These are phyloP conservation scores for Trididemnum nubilum DNA, from an alignment of 23 tunicate species.

Conservation along the genomic window DNA sequence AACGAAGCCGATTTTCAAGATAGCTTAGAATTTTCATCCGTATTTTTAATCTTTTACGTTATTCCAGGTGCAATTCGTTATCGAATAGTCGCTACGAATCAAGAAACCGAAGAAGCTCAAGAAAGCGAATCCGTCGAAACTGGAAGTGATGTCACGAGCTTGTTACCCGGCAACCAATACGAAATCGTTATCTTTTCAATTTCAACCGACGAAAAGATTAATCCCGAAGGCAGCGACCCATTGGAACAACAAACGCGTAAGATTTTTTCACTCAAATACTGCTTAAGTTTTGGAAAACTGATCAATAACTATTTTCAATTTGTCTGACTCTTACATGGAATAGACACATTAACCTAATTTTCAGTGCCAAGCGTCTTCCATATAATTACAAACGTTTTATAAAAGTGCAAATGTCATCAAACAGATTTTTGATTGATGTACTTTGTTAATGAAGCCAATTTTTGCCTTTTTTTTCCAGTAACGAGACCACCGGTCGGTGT, in stretches of 20 bases:
- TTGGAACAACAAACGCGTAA: constrained; percentile 13
- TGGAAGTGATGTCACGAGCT: background rate
- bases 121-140: background rate
- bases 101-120: background rate
- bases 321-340: no score
- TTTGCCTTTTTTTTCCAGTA: no score
- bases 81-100: constrained; percentile 13
- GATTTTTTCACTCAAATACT: no score
- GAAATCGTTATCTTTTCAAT: constrained; percentile 32
- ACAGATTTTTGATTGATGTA: no score
- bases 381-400: no score
- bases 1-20: no score
- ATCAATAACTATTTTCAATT: no score
- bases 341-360: no score
- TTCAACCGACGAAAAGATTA: constrained; percentile 31
- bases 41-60: background rate
- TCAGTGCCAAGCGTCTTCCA: no score
- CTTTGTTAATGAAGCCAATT: no score
- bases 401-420: no score
- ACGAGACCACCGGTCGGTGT: constrained; percentile 48
- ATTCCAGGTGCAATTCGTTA: constrained; percentile 27
- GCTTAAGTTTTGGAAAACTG: no score
- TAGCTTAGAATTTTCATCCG: background rate
- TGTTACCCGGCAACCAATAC: constrained; percentile 42
- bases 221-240: constrained; percentile 53